Evolutionary conservation across 2,888 invertebrate genomes (phyloP).

Genomic region (Trichopoda pennipes): DNA sequence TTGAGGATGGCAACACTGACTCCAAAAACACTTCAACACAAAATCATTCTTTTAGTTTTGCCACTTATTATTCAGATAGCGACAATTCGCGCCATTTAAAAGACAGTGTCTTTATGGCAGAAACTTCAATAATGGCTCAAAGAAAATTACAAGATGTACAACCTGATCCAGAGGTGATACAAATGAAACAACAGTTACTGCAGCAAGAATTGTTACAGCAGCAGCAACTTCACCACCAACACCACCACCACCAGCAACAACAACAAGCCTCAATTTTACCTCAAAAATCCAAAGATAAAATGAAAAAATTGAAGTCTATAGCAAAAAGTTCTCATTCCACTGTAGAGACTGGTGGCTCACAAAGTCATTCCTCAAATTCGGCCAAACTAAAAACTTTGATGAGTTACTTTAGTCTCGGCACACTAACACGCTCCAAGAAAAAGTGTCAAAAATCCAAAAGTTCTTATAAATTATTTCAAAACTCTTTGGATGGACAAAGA

Average conservation of each 20-base stretch:
- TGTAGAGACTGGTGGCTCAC: slow-evolving; percentile 17
- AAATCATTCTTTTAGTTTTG: slow-evolving; percentile 74
- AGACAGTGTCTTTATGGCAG: slow-evolving; percentile 66
- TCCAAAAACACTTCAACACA: slow-evolving; percentile 56
- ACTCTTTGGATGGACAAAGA: slow-evolving; percentile 71
- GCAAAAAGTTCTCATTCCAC: slow-evolving; percentile 13
- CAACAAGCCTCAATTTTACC: slow-evolving; percentile 39
- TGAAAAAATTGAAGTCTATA: slow-evolving; percentile 16
- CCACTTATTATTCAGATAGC: slow-evolving; percentile 72
- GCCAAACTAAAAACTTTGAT: slow-evolving; percentile 70
- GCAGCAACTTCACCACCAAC: slow-evolving; percentile 65
- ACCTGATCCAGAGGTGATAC: slow-evolving; percentile 78
- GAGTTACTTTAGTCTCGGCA: slow-evolving; percentile 71
- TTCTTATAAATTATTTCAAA: slow-evolving; percentile 74
- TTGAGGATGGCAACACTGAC: slow-evolving; percentile 40
- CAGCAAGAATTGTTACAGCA: slow-evolving; percentile 70
- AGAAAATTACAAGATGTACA: slow-evolving; percentile 78
- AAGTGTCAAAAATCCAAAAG: slow-evolving; percentile 76
- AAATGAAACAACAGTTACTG: slow-evolving; percentile 74
- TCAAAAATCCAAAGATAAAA: slow-evolving; percentile 66
- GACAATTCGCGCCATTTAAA: slow-evolving; percentile 48
- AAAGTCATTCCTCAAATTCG: slow-evolving; percentile 65
- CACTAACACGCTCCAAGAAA: slow-evolving; percentile 75
- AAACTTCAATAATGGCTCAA: slow-evolving; percentile 75
- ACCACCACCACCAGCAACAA: slow-evolving; percentile 65